These are phyloP conservation scores for Chloroceryle aenea DNA, from an alignment of 2,113 vertebrate genomes.

Conservation along the genomic window DNA sequence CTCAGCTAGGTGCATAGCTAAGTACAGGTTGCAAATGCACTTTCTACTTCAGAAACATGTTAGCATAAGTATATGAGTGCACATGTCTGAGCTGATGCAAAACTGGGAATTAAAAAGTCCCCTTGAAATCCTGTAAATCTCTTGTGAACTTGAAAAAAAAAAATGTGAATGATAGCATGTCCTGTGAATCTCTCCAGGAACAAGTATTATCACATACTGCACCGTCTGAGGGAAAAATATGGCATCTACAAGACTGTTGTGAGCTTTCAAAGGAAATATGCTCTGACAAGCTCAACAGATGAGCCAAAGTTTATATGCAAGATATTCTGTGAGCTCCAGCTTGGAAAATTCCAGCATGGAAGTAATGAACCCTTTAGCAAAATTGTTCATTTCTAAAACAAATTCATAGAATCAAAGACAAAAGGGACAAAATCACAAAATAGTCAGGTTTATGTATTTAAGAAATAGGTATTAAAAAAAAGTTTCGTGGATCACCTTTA, in stretches of 20 bases:
- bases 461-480: not conserved
- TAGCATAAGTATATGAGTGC: not conserved
- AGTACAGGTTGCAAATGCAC: not conserved
- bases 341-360: not conserved
- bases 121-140: not conserved
- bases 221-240: not conserved
- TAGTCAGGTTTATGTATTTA: not conserved
- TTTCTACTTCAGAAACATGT: not conserved
- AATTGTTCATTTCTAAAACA: not conserved
- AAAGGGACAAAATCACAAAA: not conserved
- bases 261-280: slow-evolving; percentile 31
- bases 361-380: not conserved
- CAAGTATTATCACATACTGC: not conserved
- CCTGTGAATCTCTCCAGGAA: not conserved
- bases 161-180: not conserved
- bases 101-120: not conserved
- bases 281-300: not conserved
- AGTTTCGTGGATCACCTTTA: not conserved
- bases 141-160: not conserved
- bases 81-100: not conserved
- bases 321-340: not conserved
- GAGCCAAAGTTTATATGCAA: not conserved
- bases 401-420: not conserved
- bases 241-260: not conserved
- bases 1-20: not conserved